Evolutionary conservation across 2,888 invertebrate species (phyloP).

Genomic region (Tuta absoluta): DNA sequence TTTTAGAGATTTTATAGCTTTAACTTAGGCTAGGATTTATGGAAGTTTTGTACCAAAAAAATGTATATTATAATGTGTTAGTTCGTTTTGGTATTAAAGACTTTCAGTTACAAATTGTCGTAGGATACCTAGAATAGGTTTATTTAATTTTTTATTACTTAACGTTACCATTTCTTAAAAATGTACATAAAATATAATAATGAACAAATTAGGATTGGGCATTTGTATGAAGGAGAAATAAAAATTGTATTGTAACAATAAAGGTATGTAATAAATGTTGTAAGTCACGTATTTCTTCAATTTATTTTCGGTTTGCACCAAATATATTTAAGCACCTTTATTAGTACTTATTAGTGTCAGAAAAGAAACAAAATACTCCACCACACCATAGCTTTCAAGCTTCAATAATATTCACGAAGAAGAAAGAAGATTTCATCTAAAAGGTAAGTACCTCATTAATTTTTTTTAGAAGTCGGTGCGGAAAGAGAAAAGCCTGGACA

Average conservation of each 20-base stretch:
- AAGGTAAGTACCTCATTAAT: conserved; percentile 17
- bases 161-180: conserved; percentile 67
- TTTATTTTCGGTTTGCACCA: conserved; percentile 39
- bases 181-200: conserved; percentile 50
- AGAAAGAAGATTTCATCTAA: conserved; percentile 17
- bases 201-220: conserved; percentile 54
- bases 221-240: conserved; percentile 46
- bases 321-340: conserved; percentile 11
- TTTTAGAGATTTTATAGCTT: conserved; percentile 73
- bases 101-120: conserved; percentile 74
- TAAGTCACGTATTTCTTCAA: conserved; percentile 50
- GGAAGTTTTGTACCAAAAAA: conserved; percentile 78
- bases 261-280: conserved; percentile 72
- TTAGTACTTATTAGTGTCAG: not conserved
- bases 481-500: no score
- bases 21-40: conserved; percentile 65
- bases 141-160: conserved; percentile 64
- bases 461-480: no score
- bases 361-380: not conserved
- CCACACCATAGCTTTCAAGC: not conserved
- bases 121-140: conserved; percentile 59
- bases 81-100: conserved; percentile 71
- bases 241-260: conserved; percentile 58
- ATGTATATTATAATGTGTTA: conserved; percentile 72
- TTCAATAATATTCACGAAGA: not conserved